Conservation (phyloP, 1,140 invertebrate species). For the Scaptomyza graminum region DNA sequence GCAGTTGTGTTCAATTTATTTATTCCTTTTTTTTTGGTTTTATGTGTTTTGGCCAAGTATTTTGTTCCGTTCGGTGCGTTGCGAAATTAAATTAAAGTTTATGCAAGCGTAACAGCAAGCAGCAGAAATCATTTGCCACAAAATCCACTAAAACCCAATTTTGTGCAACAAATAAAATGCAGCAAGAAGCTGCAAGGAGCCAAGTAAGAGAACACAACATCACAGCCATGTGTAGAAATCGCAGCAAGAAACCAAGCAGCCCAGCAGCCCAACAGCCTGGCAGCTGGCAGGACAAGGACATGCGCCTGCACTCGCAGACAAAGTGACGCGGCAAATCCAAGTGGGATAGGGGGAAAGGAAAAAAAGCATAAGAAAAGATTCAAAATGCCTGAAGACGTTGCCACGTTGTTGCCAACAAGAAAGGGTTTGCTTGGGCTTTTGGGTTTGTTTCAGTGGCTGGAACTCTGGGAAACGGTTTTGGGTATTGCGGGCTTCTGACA, state of each 20-base stretch:
- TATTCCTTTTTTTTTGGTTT: background rate
- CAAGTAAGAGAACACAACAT: conserved; percentile 4
- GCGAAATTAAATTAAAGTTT: conserved; percentile 78
- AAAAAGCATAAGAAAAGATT: conserved; percentile 22
- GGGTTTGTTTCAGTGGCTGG: conserved; percentile 15
- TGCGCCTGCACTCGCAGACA: conserved; percentile 41
- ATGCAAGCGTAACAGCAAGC: conserved; percentile 79
- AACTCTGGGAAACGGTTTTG: conserved; percentile 18
- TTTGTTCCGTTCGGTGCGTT: conserved; percentile 30
- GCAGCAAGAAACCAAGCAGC: conserved; percentile 19
- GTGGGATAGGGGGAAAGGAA: background rate
- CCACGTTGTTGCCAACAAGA: conserved; percentile 7
- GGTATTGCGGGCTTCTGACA: conserved; percentile 53
- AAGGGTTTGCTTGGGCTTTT: background rate
- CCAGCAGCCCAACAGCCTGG: background rate
- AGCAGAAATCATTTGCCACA: conserved; percentile 80
- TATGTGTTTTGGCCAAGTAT: conserved; percentile 19
- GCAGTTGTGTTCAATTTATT: background rate
- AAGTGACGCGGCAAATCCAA: conserved; percentile 26
- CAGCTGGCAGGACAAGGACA: conserved; percentile 29
- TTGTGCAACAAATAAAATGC: conserved; percentile 74
- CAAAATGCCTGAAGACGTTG: conserved; percentile 55
- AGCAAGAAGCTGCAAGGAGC: conserved; percentile 35
- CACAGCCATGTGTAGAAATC: conserved; percentile 14
- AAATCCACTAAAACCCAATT: conserved; percentile 81